These are phyloP conservation scores for Drymodes brunneopygia DNA, from an alignment of 2,113 vertebrate genomes.

Conservation along the genomic window DNA sequence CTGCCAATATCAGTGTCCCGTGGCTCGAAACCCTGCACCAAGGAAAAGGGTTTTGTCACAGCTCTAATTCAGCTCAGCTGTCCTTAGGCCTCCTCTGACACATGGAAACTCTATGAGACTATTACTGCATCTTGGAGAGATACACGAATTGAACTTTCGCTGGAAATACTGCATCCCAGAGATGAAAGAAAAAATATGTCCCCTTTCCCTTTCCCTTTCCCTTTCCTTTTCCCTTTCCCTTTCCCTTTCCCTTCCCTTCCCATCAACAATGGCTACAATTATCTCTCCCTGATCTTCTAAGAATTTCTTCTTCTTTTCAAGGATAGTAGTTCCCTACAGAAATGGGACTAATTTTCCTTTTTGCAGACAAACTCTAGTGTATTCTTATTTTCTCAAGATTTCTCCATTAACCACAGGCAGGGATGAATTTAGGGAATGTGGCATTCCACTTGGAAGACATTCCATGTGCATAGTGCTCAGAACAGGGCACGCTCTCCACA, in stretches of 20 bases:
- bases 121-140: neutral
- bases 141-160: neutral
- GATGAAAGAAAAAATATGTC: neutral
- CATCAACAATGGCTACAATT: neutral
- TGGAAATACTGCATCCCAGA: neutral
- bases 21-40: constrained; percentile 89
- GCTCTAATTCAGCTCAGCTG: neutral
- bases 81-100: neutral
- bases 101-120: neutral
- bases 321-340: neutral
- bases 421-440: neutral
- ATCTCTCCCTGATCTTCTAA: neutral
- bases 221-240: neutral
- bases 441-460: neutral
- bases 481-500: neutral
- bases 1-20: constrained; percentile 88
- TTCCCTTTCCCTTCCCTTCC: neutral
- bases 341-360: neutral
- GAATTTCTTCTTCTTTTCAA: neutral
- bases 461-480: neutral
- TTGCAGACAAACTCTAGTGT: neutral
- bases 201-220: neutral
- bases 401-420: neutral
- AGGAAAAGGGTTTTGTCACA: neutral
- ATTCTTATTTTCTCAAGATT: neutral